Percentiles rank a stretch among this genome's conserved stretches.
phyloP scores from a whole-genome alignment of 1,140 invertebrate species.

The Heliconius hermathena region DNA sequence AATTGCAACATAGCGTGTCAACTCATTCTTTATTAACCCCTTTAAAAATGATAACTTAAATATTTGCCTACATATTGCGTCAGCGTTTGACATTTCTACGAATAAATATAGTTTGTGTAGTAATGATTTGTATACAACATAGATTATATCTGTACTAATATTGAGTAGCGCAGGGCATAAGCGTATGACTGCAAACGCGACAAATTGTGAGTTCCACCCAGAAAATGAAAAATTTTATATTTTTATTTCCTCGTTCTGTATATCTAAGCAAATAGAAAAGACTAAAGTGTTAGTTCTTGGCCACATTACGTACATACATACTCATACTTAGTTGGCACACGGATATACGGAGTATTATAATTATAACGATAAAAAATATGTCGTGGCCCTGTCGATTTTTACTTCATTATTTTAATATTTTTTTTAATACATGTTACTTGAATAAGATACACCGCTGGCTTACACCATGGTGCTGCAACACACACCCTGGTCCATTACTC shows the following conservation, averaged over 20 bases:
- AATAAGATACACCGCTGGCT: neutral
- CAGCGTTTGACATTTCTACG: neutral
- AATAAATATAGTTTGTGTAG: neutral
- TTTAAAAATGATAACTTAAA: neutral
- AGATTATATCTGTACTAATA: neutral
- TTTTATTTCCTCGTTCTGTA: too few relatives aligned
- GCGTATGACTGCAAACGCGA: too few relatives aligned
- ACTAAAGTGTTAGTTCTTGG: neutral
- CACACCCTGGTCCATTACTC: neutral
- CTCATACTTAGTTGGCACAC: too few relatives aligned
- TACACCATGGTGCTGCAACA: neutral
- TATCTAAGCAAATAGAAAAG: too few relatives aligned
- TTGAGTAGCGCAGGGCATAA: neutral
- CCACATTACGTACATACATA: neutral
- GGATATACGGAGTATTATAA: neutral
- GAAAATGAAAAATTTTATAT: too few relatives aligned
- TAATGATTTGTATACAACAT: neutral
- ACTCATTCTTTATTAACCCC: neutral
- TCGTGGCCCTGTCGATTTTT: neutral
- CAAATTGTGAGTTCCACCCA: too few relatives aligned
- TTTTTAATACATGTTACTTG: neutral
- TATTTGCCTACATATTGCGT: too few relatives aligned
- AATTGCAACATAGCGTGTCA: neutral
- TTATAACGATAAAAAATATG: constrained; percentile 1
- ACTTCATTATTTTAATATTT: neutral